These are phyloP conservation scores for Lycophotia porphyrea DNA, from an alignment of 2,888 invertebrate genomes.

Conservation along the genomic window DNA sequence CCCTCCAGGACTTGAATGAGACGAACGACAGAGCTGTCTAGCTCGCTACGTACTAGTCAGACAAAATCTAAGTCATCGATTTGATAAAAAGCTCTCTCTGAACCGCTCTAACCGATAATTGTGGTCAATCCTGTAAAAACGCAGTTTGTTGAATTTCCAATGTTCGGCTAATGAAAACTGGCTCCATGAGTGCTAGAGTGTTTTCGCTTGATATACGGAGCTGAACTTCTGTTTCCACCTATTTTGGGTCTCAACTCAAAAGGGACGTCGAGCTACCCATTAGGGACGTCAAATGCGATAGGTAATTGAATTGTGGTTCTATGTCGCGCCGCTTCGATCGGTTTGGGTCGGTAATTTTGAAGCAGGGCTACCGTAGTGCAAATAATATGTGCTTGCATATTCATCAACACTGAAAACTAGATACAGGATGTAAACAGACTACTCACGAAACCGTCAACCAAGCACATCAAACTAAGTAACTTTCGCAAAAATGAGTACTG, in stretches of 20 bases:
- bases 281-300: slow-evolving; percentile 33
- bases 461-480: no score
- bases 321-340: slow-evolving; percentile 44
- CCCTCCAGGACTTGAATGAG: no score
- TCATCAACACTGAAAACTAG: no score
- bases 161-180: background rate
- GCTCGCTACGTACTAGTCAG: background rate
- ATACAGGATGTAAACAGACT: no score
- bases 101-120: no score
- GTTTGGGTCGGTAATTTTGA: slow-evolving; percentile 5
- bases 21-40: no score
- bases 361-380: background rate
- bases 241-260: background rate
- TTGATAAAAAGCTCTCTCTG: no score
- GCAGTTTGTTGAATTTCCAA: background rate
- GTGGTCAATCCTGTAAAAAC: background rate
- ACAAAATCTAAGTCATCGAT: background rate
- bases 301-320: slow-evolving; percentile 33
- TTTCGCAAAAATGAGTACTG: no score
- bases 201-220: background rate
- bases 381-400: background rate
- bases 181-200: background rate
- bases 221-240: background rate
- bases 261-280: slow-evolving; percentile 22
- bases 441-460: no score